Evolutionary conservation across 2,888 invertebrate genomes (phyloP).

Genomic region (Oscheius sp.): DNA sequence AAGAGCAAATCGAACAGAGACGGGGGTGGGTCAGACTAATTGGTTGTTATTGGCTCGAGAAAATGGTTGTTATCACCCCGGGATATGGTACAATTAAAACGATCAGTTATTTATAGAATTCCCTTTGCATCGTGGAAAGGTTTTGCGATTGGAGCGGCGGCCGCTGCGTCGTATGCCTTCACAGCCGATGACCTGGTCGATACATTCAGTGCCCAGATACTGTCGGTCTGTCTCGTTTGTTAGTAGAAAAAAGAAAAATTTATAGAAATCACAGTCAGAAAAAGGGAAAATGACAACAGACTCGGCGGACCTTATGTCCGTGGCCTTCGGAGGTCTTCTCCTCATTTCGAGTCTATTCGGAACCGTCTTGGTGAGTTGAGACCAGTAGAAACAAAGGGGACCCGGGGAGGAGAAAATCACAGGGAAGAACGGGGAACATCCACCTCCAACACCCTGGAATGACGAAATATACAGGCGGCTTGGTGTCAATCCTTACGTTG

Average conservation of each 20-base stretch:
- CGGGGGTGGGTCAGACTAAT: slow-evolving; percentile 12
- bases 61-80: no score
- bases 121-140: slow-evolving; percentile 56
- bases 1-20: slow-evolving; percentile 15
- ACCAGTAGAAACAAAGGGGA: slow-evolving; percentile 1
- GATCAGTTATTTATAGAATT: slow-evolving; percentile 5
- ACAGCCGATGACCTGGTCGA: slow-evolving; percentile 72
- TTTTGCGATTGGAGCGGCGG: slow-evolving; percentile 64
- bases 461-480: no score
- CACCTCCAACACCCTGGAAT: slow-evolving; percentile 9
- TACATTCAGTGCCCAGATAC: slow-evolving; percentile 68
- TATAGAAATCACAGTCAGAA: slow-evolving; percentile 23
- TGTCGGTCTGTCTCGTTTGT: slow-evolving; percentile 44
- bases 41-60: no score
- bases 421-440: neutral
- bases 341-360: slow-evolving; percentile 51
- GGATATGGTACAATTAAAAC: neutral
- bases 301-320: slow-evolving; percentile 48
- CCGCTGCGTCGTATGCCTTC: slow-evolving; percentile 68
- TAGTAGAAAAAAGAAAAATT: neutral
- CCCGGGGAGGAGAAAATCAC: neutral
- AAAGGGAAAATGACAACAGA: slow-evolving; percentile 13
- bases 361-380: slow-evolving; percentile 49
- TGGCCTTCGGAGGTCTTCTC: slow-evolving; percentile 49
- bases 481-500: no score